A percentile compares a stretch with the other conserved stretches of the same genome.
These are phyloP conservation scores for Parochlus steinenii DNA, from an alignment of 2,888 invertebrate species.

Conservation along the genomic window DNA sequence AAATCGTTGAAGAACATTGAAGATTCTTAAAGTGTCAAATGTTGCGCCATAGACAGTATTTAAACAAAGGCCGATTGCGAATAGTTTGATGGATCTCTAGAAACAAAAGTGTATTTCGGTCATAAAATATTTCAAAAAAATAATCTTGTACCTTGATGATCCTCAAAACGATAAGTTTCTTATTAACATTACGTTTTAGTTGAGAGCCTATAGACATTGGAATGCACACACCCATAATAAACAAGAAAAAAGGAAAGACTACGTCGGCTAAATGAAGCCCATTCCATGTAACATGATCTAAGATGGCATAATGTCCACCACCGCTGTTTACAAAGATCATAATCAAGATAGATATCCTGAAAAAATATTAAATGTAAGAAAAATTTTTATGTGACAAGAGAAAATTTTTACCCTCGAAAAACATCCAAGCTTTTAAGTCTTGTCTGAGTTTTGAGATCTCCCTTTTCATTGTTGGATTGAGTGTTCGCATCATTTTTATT, in stretches of 20 bases:
- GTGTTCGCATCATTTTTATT: constrained; percentile 12
- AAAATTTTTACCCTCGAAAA: constrained; percentile 42
- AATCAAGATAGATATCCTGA: constrained; percentile 59
- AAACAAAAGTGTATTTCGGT: constrained; percentile 15
- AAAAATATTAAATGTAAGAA: constrained; percentile 16
- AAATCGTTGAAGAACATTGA: constrained; percentile 83
- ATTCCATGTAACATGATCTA: constrained; percentile 87
- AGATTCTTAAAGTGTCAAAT: constrained; percentile 55
- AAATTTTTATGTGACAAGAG: constrained; percentile 9
- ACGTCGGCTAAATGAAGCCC: constrained; percentile 80
- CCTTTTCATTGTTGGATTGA: constrained; percentile 13
- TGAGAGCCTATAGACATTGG: constrained; percentile 67
- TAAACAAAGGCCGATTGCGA: constrained; percentile 55
- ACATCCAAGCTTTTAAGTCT: constrained; percentile 55
- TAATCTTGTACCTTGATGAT: constrained; percentile 42
- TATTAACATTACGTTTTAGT: constrained; percentile 43
- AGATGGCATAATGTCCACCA: constrained; percentile 69
- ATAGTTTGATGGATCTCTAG: constrained; percentile 57
- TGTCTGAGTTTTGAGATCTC: constrained; percentile 21
- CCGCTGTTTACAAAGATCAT: constrained; percentile 90
- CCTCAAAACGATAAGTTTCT: constrained; percentile 39
- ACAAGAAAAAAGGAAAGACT: constrained; percentile 93
- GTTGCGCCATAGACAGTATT: constrained; percentile 50
- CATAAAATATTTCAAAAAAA: neutral
- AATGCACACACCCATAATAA: constrained; percentile 95